Percentiles rank a stretch among this genome's conserved stretches.
These are phyloP conservation scores for Cataglyphis albicans DNA, from an alignment of 2,888 invertebrate species.

Conservation along the genomic window DNA sequence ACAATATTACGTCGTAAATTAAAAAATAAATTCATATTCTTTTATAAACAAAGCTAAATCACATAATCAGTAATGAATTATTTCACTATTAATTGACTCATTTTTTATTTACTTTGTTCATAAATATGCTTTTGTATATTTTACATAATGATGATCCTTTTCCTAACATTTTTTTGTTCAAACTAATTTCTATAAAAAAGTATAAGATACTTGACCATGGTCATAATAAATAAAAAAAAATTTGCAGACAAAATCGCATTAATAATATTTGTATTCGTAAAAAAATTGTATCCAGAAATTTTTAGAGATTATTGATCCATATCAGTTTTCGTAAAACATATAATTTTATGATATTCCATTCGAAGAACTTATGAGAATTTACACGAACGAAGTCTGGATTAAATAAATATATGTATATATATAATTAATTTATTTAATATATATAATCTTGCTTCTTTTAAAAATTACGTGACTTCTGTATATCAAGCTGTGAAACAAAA, in stretches of 20 bases:
- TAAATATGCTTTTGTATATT: not conserved
- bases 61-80: not conserved
- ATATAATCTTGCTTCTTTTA: not conserved
- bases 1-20: not conserved
- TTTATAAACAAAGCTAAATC: not conserved
- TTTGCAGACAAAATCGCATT: not conserved
- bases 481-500: too few species aligned
- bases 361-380: not conserved
- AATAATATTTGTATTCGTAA: not conserved
- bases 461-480: conserved; percentile 2
- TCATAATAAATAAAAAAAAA: not conserved
- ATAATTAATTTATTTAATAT: not conserved
- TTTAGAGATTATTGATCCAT: not conserved
- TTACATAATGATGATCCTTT: not conserved
- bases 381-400: not conserved
- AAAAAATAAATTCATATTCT: not conserved
- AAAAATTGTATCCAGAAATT: not conserved
- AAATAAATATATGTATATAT: not conserved
- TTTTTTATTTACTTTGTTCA: not conserved
- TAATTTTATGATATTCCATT: not conserved
- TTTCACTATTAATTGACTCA: not conserved
- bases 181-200: not conserved
- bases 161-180: not conserved
- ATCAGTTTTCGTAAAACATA: not conserved
- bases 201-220: not conserved